These are phyloP conservation scores for Melitaea athalia DNA, from an alignment of 2,888 invertebrate genomes.

Conservation along the genomic window DNA sequence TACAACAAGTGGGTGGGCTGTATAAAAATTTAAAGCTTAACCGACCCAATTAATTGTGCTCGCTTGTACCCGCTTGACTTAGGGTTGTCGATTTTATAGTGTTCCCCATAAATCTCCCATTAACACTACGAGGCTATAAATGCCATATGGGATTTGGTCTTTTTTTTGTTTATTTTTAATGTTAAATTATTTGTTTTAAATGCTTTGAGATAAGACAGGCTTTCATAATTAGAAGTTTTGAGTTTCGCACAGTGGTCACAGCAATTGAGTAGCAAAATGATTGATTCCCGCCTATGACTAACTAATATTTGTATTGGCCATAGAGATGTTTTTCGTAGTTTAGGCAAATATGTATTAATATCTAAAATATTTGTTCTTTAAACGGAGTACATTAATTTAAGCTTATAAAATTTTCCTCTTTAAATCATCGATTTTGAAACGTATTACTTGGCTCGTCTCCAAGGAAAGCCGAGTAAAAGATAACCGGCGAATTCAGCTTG, in stretches of 20 bases:
- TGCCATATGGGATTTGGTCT: constrained; percentile 31
- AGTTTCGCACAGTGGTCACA: too few species aligned
- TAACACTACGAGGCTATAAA: constrained; percentile 33
- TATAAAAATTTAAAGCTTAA: constrained; percentile 29
- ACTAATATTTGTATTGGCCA: too few species aligned
- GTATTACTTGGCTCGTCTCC: constrained; percentile 31
- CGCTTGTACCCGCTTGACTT: constrained; percentile 28
- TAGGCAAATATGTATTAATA: neutral
- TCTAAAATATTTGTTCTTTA: neutral
- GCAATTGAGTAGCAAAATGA: too few species aligned
- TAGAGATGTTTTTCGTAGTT: too few species aligned
- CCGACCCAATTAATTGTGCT: constrained; percentile 34
- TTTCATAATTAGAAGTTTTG: too few species aligned
- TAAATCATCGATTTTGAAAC: constrained; percentile 24
- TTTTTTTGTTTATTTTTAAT: too few species aligned
- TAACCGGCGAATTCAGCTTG: constrained; percentile 20
- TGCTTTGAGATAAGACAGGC: too few species aligned
- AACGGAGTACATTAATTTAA: constrained; percentile 6
- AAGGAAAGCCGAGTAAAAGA: constrained; percentile 16
- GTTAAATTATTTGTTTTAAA: neutral
- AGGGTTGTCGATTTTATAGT: constrained; percentile 38
- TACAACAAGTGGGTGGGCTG: constrained; percentile 28
- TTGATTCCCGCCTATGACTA: too few species aligned
- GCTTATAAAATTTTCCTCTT: constrained; percentile 15
- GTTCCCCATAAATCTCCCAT: constrained; percentile 35